Base-by-base conservation (phyloP, 2,888 invertebrate species). In the Cyclophora albipunctata region DNA sequence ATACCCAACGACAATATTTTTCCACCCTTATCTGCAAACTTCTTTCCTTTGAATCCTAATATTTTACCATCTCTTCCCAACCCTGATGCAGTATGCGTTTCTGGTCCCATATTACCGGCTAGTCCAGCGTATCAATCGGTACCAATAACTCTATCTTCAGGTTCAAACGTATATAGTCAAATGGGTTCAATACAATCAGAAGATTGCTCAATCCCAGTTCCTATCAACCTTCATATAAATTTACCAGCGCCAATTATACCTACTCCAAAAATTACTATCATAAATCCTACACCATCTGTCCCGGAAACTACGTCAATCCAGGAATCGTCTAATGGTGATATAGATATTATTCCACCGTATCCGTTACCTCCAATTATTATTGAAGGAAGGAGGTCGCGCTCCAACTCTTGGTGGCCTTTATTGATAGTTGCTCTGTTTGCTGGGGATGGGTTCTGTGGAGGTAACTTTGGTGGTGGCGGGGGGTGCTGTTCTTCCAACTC, bases 161-260 rank as follows among this genome's bases (percentile, higher is more conserved):
- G 42, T 20, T 20, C 20, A 20, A 20, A 20, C 20, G 20, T 20
- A 20, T 20, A 2, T 20, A 2, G 20, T 20, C 20, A 20, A 20
- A 20, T 20, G 2, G 20, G 20, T 20, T 20, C 20, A 34, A 7
- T 37, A 7, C 42, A 40, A 5, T 7, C 40, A 45, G 50, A 56
- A 4, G 50, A 48, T 5, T 46, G 42, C 42, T 45, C 35, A 1
- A n/a, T 7, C 44, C 54, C 50, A 1, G 44, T 58, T 35, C 80
- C 82, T 2, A 56, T 79, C 46, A 73, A 61, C 57, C 63, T 81
- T 7, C 71, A 79, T 54, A 71, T 81, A 34, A 75, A 71, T 47
- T 47, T 80, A 35, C 75, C 80, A 45, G 52, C 74, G 3, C 64
- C 70, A 35, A 64, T 52, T 5, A 47, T 58, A n/a, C 63, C 70